Base-by-base conservation (phyloP, 2,888 invertebrate genomes). In the Ochropleura plecta region DNA sequence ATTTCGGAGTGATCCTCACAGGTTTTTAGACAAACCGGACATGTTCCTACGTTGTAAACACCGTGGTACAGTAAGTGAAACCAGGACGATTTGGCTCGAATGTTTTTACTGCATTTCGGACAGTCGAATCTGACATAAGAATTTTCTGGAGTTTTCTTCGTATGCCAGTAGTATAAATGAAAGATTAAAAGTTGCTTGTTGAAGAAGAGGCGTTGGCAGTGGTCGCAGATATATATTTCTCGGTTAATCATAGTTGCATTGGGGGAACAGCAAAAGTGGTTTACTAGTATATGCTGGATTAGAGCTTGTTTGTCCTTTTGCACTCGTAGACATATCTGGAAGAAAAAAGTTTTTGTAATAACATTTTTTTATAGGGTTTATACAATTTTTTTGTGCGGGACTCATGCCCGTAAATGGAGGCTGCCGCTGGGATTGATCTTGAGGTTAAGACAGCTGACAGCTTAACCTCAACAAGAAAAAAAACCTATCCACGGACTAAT, bases 161-260 rank as follows among this genome's bases (percentile, higher is more conserved):
- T 53, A 30, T 82, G 82, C 0, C 64, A 65, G 3, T 83, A 78
- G 0, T 62, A 53, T 0, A 93, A 90, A 40, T 95, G 95, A 0
- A 85, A 51, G 0, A 77, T 40, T 0, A 95, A 67, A 0, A 93
- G 70, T 0, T 78, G 59, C 59, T 95, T 95, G 76, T 95, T 95
- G 81, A 95, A 95, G 83, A 94, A 95, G 7, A 95, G 64, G 0
- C 85, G 72, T 0, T 82, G 40, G 18, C 95, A 95, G 0, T 81
- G 2, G 1, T 93, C 83, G 8, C 95, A 95, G 0, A 94, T 82
- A 72, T 86, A 95, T 4, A 94, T 86, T 42, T 94, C 90, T 0
- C 93, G 83, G 74, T 94, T 93, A 0, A 95, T 81, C 0, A 91
- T 70, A 0, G 68, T 67, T 0, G 95, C 91, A 0, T 86, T 73